These are phyloP conservation scores for Ormyrus rosae DNA, from an alignment of 2,888 invertebrate species.

Conservation along the genomic window DNA sequence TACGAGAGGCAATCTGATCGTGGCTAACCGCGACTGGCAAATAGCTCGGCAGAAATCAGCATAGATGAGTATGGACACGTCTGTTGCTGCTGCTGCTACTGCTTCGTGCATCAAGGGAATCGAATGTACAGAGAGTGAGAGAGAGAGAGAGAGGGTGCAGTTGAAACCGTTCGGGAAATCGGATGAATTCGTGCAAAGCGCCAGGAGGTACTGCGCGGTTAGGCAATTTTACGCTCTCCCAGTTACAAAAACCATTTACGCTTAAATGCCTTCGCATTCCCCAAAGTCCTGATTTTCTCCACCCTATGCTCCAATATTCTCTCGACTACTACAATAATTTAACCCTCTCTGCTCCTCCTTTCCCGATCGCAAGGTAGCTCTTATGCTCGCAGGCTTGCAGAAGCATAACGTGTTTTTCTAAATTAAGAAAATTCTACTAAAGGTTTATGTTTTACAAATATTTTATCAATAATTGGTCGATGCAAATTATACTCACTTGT, in stretches of 20 bases:
- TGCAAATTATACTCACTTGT: no score
- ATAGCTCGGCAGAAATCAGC: slow-evolving; percentile 71
- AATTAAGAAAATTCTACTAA: no score
- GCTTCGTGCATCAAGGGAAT: slow-evolving; percentile 33
- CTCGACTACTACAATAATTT: slow-evolving; percentile 32
- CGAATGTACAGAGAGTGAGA: slow-evolving; percentile 22
- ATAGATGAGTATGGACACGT: slow-evolving; percentile 49
- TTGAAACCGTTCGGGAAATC: slow-evolving; percentile 57
- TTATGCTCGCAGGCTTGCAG: no score
- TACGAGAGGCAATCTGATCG: slow-evolving; percentile 69
- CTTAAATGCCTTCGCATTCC: slow-evolving; percentile 71
- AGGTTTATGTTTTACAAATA: no score
- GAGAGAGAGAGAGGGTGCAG: slow-evolving; percentile 37
- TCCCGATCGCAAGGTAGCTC: background rate
- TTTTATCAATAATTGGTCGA: no score
- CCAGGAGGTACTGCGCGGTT: slow-evolving; percentile 70
- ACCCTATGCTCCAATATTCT: background rate
- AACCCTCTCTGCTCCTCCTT: slow-evolving; percentile 22
- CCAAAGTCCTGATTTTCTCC: slow-evolving; percentile 56
- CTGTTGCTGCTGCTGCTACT: background rate
- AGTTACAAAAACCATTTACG: slow-evolving; percentile 75
- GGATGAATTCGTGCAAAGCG: slow-evolving; percentile 68
- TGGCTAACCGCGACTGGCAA: slow-evolving; percentile 69
- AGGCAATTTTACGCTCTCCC: slow-evolving; percentile 75
- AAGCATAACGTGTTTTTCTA: no score